Evolutionary conservation across 2,797 vertebrate genomes (phyloP), one percentile per base, ranked within the genome.

Genomic region (Tapera naevia): DNA sequence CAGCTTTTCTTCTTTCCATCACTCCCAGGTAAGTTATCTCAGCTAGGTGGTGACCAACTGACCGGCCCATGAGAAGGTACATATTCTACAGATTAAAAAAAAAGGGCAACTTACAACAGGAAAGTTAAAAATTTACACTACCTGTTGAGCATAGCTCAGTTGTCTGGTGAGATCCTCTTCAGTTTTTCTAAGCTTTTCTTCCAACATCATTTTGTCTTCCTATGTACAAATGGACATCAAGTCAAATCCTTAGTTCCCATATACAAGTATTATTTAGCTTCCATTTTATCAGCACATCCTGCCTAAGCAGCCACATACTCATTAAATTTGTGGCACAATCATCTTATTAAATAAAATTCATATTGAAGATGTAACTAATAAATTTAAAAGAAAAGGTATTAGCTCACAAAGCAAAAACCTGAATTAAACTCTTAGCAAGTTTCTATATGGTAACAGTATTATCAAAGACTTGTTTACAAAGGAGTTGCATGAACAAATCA

Each of bases 61-160:
- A 46, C 24, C 81, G 64, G 48, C 17, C 39, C 33, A 74, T 23
- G 60, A 23, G 43, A 48, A 83, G 17, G 11, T 11, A 51, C 4
- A 2, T 61, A 74, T 74, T 21, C 54, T 51, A 67, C 7, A 35
- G 41, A 27, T 32, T 22, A 61, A 28, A 79, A 75, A 79, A 75
- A 13, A 73, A 30, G 9, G 3, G 1, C 53, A 89, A 17, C 7
- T 32, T 19, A 13, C 4, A 28, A 2, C 9, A 90, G 61, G 11
- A 16, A 94, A 70, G 28, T 32, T 51, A 81, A 91, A 89, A 35
- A 22, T 5, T 0, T 46, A 13, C 45, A 17, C 89, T 96, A 99
- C 99, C 98, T 99, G 99, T 65, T 99, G 98, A 61, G 98, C 96
- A 41, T 98, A 98, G 89, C 94, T 98, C 64, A 99, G 97, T 91